A percentile compares a stretch with the other conserved stretches of the same genome.
phyloP scores from a whole-genome alignment of 2,888 invertebrate genomes.

The Hanleya hanleyi region DNA sequence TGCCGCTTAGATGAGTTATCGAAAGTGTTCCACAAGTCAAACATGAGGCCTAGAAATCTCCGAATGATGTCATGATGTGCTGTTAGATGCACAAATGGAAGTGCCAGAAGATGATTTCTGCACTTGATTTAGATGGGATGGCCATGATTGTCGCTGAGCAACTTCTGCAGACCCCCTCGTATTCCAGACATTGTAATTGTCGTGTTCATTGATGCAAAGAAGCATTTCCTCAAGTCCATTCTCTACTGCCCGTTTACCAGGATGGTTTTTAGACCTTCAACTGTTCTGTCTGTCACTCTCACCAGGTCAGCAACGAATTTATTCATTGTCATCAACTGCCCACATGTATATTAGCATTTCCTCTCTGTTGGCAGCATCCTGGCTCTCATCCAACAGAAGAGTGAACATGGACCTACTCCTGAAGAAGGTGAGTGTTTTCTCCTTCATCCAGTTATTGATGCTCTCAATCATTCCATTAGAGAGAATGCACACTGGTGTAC shows the following conservation, averaged over 20 bases:
- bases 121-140: no score
- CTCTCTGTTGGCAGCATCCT: background rate
- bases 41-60: background rate
- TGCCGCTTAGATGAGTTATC: background rate
- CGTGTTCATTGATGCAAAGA: background rate
- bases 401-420: no score
- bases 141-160: background rate
- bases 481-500: background rate
- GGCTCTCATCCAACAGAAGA: no score
- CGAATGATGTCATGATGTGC: background rate
- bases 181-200: background rate
- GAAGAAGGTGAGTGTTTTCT: background rate
- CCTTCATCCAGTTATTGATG: background rate
- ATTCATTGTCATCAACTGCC: background rate
- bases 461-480: background rate
- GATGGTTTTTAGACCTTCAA: background rate
- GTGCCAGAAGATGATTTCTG: no score
- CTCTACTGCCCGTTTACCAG: no score
- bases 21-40: background rate
- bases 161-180: background rate
- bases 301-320: background rate
- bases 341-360: background rate
- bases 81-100: background rate
- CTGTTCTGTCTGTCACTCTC: background rate
- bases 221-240: no score